A percentile compares a stretch with the other conserved stretches of the same genome.
Evolutionary conservation across 2,888 invertebrate genomes (phyloP).

Genomic region (Neoscelio sp.): DNA sequence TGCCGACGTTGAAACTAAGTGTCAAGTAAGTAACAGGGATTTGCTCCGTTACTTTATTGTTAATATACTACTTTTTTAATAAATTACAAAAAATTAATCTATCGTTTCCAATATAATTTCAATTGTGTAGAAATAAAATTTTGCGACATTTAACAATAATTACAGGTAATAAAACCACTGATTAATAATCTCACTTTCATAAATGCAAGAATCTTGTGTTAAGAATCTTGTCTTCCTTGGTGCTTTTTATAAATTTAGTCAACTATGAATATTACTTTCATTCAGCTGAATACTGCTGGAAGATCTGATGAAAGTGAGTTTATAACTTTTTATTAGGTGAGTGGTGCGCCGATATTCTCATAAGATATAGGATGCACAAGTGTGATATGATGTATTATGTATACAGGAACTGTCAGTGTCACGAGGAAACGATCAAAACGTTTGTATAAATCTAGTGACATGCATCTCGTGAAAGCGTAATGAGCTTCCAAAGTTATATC

Average conservation of each 20-base stretch:
- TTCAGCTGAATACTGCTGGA: not conserved
- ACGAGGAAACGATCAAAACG: conserved; percentile 42
- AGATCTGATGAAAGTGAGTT: conserved; percentile 23
- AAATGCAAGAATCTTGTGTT: no score
- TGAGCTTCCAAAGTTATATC: conserved; percentile 11
- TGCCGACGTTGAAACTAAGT: conserved; percentile 93
- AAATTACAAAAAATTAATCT: no score
- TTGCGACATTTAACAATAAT: no score
- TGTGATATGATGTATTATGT: conserved; percentile 37
- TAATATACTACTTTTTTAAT: no score
- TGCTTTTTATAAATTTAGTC: conserved; percentile 8
- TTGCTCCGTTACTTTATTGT: no score
- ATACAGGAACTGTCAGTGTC: conserved; percentile 43
- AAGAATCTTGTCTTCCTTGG: not conserved
- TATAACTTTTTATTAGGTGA: conserved; percentile 38
- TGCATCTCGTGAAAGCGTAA: conserved; percentile 32
- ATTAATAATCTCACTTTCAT: no score
- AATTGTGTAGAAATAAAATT: no score
- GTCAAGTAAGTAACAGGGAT: conserved; percentile 89
- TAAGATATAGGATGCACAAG: conserved; percentile 26
- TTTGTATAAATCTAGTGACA: conserved; percentile 38
- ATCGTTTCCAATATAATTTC: no score
- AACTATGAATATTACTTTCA: conserved; percentile 22
- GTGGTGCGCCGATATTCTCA: conserved; percentile 29
- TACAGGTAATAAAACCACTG: no score